Evolutionary conservation across 2,888 invertebrate species (phyloP), one percentile per base, ranked within the genome.

Genomic region (Helobdella robusta): DNA sequence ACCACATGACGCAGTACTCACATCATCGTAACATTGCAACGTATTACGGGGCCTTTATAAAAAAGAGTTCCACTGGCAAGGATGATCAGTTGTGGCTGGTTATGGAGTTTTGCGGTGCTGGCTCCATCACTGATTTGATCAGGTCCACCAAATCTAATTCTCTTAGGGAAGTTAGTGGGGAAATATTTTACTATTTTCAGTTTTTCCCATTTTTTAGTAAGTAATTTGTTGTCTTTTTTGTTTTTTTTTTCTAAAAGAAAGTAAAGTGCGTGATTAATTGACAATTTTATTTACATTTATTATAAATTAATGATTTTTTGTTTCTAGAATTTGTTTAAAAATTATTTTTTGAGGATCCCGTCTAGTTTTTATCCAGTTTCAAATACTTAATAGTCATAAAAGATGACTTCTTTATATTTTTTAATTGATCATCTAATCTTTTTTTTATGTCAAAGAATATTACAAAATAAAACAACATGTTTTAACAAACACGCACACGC

Each of bases 41-140:
- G 68, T 99, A 99, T 82, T 99, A 97, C 84, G 98, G 98, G 73
- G 98, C 98, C 75, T 99, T 99, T 82, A 97, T 99, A 74, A 97
- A 98, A 82, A 98, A 98, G 82, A 91, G 92, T 75, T 93, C 46
- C 46, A 90, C 94, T 0, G 95, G 97, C 54, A 97, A 97, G 83
- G 97, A 98, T 83, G 98, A 98, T 82, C 97, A 98, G 79, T 83
- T 98, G 68, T 98, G 98, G 98, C 65, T 72, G 59, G 97, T 99
- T 68, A 99, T 98, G 98, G 98, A 98, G 82, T 99, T 97, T 80
- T 98, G 98, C 83, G 98, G 98, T 74, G 97, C 95, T 80, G 95
- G 92, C 68, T 95, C 95, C 66, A 93, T 98, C 68, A 98, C 98
- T 71, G 98, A 99, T 83, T 85, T 99, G 79, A 97, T 98, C 65